phyloP scores from a whole-genome alignment of 2,888 invertebrate genomes.

The Pollenia angustigena region DNA sequence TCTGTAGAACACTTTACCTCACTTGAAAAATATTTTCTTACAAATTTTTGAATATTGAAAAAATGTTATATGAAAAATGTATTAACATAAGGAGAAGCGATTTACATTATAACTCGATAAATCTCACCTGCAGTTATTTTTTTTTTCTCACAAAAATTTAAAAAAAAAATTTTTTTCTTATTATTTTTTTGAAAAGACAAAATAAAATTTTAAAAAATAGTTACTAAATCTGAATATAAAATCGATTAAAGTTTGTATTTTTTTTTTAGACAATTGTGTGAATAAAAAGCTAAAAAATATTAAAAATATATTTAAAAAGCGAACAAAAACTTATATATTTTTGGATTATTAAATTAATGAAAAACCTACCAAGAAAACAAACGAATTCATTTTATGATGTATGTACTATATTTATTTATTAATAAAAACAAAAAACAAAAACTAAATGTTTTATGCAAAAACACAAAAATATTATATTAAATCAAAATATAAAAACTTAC shows the following conservation, averaged over 20 bases:
- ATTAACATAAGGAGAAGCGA: no score
- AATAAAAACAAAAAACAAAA: constrained; percentile 18
- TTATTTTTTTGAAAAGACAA: neutral
- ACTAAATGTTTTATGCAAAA: constrained; percentile 44
- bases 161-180: no score
- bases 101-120: no score
- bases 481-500: constrained; percentile 27
- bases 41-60: no score
- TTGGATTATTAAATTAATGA: constrained; percentile 50
- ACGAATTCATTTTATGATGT: constrained; percentile 56
- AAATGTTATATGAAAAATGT: no score
- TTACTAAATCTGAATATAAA: constrained; percentile 52
- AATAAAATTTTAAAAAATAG: constrained; percentile 31
- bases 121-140: neutral
- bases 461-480: constrained; percentile 28
- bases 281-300: constrained; percentile 30
- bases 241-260: constrained; percentile 52
- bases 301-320: constrained; percentile 46
- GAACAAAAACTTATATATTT: constrained; percentile 59
- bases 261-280: constrained; percentile 55
- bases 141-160: neutral
- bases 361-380: constrained; percentile 40
- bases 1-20: no score
- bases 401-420: constrained; percentile 52
- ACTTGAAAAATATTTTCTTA: no score